Base-by-base conservation (phyloP, 1,140 invertebrate genomes). In the Helicoverpa armigera region DNA sequence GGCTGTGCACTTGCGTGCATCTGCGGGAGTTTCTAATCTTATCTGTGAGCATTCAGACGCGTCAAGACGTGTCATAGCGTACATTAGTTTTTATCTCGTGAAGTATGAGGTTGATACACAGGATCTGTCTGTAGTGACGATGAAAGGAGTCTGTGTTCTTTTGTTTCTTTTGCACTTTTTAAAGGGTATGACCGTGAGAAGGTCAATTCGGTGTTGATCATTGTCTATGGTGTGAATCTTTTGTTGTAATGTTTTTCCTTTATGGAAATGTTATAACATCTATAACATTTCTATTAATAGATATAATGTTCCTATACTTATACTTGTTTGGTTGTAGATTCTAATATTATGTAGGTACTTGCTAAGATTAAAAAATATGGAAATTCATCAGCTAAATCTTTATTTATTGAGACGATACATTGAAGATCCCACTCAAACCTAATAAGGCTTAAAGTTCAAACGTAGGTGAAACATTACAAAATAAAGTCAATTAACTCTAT, bases 391-490 rank as follows among this genome's bases (percentile, higher is more conserved):
- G 14, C 16, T 31, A 14, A 3, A 63, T 29, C 13, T 31, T 29
- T 7, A 63, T 13, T 29, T 13, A 29, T 63, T 35, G 29, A 63
- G 7, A 63, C 10, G 29, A 63, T 14, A n/a, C 1, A 51, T 48
- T 31, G 13, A 70, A n/a, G 48, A 70, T 5, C 67, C 67, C 29
- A 13, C 67, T 5, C 67, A 70, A 2, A 14, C 67, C 67, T 31
- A 11, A 51, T 70, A 70, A 53, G 67, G 67, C 18, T 4, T 70
- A 53, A 70, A 54, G 16, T 53, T 70, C 67, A 70, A 12, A 70
- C 50, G 67, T 70, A 70, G 48, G 67, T 70, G 50, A 53, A 53
- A 12, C 23, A 48, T 70, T 70, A 29, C 67, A 51, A 50, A 70
- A 70, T 54, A 12, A 29, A 51, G 16, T 53, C 29, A 14, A 70